phyloP scores from a whole-genome alignment of 23 tunicate species.

The Pegea sp. region DNA sequence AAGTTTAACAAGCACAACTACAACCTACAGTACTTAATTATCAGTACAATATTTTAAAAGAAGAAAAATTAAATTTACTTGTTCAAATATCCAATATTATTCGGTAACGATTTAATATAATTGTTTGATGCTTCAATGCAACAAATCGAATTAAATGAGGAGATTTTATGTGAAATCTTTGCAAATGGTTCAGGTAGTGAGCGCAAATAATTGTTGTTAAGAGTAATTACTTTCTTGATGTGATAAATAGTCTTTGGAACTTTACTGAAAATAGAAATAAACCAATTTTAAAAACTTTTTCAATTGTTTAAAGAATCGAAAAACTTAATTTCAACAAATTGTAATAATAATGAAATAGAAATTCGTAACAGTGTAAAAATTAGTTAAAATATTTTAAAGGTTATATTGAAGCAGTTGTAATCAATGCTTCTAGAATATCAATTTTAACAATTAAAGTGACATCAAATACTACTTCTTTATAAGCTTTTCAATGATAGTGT shows the following conservation, averaged over 20 bases:
- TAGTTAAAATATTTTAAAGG: not conserved
- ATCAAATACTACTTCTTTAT: too few species aligned
- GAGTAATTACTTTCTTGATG: not conserved
- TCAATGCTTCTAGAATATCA: too few species aligned
- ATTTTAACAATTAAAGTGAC: too few species aligned
- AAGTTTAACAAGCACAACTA: too few species aligned
- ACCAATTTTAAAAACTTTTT: not conserved
- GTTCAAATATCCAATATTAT: too few species aligned
- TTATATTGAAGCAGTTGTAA: too few species aligned
- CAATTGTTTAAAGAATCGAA: not conserved
- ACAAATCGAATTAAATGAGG: not conserved
- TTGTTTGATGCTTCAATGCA: conserved; percentile 2
- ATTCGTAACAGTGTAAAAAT: not conserved
- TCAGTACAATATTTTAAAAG: too few species aligned
- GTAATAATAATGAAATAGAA: not conserved
- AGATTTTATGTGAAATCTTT: not conserved
- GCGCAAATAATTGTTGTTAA: not conserved
- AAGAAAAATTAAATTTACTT: too few species aligned
- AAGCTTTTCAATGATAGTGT: too few species aligned
- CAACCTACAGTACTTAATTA: too few species aligned
- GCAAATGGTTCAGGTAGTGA: conserved; percentile 1
- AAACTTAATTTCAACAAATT: not conserved
- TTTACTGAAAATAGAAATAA: not conserved
- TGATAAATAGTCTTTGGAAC: conserved; percentile 1
- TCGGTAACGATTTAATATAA: too few species aligned